Evolutionary conservation across 2,113 vertebrate genomes (phyloP), one percentile per base, ranked within the genome.

Genomic region (Brachirus orientalis): DNA sequence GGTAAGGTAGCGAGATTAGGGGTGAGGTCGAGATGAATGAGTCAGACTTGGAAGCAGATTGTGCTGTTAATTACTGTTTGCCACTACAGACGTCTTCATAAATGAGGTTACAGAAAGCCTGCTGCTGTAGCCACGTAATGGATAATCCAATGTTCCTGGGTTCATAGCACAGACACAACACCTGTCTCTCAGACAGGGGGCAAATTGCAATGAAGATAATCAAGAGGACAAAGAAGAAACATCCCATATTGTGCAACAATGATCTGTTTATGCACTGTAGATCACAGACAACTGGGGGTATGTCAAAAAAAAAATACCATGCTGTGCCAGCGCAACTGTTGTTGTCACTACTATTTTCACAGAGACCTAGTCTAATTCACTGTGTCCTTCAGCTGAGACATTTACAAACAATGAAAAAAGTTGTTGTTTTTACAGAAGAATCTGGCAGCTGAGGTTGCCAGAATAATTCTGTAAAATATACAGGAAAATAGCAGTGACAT

Each of bases 31-130:
- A 76, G 76, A 80, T 45, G 63, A 64, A 77, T 71, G 68, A 73
- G 64, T 41, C 28, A 58, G 37, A 54, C 69, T 59, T 22, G 50
- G 53, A 47, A 78, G 65, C 70, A 80, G 78, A 87, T 72, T 85
- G 75, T 51, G 55, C 56, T 48, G 41, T 52, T 87, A 89, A 90
- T 83, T 75, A 67, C 43, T 14, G 62, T 81, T 82, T 77, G 52
- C 38, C 61, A 74, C 45, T 8, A 13, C 56, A 55, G 62, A 79
- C 45, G 33, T 79, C 68, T 85, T 76, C 41, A 78, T 43, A 12
- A 43, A 43, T 83, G 28, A 51, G 48, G 51, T 38, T 19, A 35
- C 9, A 77, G 16, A 48, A 59, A 54, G 9, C 59, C 37, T 53
- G 64, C 59, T 51, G 52, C 46, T 58, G 52, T n/a, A n/a, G n/a